Conservation (phyloP, 2,113 vertebrate genomes). For the Leiothrix lutea region DNA sequence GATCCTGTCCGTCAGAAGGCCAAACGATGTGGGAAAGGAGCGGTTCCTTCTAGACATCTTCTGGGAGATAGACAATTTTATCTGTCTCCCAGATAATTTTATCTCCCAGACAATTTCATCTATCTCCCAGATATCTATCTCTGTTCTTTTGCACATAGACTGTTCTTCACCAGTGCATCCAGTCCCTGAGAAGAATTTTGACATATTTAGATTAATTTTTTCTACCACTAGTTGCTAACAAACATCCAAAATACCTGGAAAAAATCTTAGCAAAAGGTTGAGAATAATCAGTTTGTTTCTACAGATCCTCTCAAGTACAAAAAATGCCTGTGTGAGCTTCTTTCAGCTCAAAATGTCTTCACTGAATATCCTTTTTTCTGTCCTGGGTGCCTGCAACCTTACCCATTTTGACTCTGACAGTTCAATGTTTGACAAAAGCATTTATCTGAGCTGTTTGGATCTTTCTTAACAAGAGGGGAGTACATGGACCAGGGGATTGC, state of each 20-base stretch:
- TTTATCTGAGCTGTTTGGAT: neutral
- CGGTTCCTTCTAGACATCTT: neutral
- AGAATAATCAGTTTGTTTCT: neutral
- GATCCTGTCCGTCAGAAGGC: neutral
- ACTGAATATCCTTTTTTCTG: neutral
- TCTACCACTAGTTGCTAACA: neutral
- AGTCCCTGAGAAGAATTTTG: neutral
- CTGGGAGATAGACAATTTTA: neutral
- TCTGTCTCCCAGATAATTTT: too few species aligned
- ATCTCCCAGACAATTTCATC: neutral
- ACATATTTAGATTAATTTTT: neutral
- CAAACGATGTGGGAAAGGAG: neutral
- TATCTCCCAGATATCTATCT: too few species aligned
- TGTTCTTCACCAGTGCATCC: neutral
- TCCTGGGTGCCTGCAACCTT: neutral
- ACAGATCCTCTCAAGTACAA: neutral
- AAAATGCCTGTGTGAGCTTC: neutral
- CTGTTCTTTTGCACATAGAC: neutral
- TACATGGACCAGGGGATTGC: neutral
- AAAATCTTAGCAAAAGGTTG: neutral
- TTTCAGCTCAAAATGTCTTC: neutral
- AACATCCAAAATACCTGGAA: neutral
- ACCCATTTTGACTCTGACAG: neutral
- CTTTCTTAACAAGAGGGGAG: neutral
- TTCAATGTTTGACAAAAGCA: neutral